Evolutionary conservation across 2,888 invertebrate genomes (phyloP).

Genomic region (Drosophila macrospina): DNA sequence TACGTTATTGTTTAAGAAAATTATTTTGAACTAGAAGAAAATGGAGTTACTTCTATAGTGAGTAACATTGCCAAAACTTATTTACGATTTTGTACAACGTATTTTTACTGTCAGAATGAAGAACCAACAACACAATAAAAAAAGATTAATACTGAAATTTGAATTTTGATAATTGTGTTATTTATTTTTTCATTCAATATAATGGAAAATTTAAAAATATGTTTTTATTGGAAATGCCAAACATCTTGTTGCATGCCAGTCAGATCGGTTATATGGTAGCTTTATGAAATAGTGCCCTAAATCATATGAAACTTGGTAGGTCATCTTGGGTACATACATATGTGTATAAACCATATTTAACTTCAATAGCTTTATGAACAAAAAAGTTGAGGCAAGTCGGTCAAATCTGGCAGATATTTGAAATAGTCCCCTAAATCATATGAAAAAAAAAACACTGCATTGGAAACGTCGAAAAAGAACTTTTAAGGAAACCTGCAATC

Average conservation of each 20-base stretch:
- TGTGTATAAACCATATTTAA: background rate
- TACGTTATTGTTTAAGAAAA: constrained; percentile 17
- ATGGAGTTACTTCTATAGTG: constrained; percentile 7
- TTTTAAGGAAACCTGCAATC: too few species aligned
- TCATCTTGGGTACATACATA: background rate
- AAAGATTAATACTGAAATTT: constrained; percentile 3
- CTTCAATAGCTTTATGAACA: background rate
- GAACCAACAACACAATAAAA: background rate
- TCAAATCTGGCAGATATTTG: too few species aligned
- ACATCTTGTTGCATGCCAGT: background rate
- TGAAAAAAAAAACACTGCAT: too few species aligned
- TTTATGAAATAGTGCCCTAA: constrained; percentile 2
- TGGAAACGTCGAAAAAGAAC: too few species aligned
- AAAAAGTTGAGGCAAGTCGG: too few species aligned
- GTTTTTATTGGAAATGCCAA: too few species aligned
- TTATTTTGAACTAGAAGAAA: constrained; percentile 18
- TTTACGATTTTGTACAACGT: constrained; percentile 3
- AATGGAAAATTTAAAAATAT: background rate
- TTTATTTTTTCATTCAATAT: background rate
- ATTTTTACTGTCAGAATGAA: background rate
- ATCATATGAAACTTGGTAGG: constrained; percentile 2
- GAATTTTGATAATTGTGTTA: background rate
- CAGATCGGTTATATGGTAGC: background rate
- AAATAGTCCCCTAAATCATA: too few species aligned
- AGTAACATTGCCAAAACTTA: constrained; percentile 9